Evolutionary conservation across 2,113 vertebrate genomes (phyloP), one percentile per base, ranked within the genome.

Genomic region (Ceuthmochares aereus): DNA sequence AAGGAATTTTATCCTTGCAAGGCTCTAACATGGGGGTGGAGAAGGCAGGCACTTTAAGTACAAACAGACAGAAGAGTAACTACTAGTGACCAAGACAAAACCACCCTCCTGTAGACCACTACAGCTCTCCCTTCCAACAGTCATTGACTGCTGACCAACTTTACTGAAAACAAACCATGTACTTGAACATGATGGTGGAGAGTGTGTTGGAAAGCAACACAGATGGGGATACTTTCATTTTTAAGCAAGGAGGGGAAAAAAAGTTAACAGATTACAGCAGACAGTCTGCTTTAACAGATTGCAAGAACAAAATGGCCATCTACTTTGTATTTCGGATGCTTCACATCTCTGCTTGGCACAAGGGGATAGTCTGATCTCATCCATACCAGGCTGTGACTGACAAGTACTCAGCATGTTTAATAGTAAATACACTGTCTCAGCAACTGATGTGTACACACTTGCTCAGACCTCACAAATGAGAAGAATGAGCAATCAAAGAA

Each of bases 301-400:
- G 95, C 69, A 79, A 76, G 77, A 96, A 93, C 84, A 91, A 96
- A 96, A 94, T 96, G 95, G 93, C 93, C 90, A 95, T 96, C 94
- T 88, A 85, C 82, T 94, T 87, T 45, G 87, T 84, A 72, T 81
- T 94, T 88, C 74, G 72, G 85, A 92, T 67, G 72, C 90, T 88
- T 94, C 95, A 67, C 68, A 90, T 97, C 90, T 93, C 47, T 72
- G 79, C 85, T 92, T 96, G 93, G 93, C 95, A 96, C 95, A 78
- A 90, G 75, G 94, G 68, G 30, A 84, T 29, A 78, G 87, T 94
- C 93, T 96, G 87, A 94, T 95, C 90, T 96, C 93, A 97, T 89
- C 95, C 90, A 90, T 84, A 93, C 95, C 93, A 95, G 93, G 95
- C 96, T 96, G 93, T 84, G 95, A 95, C 96, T 96, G 95, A 97